Evolutionary conservation across 2,888 invertebrate species (phyloP), one percentile per base, ranked within the genome.

Genomic region (Drosophila formosana): DNA sequence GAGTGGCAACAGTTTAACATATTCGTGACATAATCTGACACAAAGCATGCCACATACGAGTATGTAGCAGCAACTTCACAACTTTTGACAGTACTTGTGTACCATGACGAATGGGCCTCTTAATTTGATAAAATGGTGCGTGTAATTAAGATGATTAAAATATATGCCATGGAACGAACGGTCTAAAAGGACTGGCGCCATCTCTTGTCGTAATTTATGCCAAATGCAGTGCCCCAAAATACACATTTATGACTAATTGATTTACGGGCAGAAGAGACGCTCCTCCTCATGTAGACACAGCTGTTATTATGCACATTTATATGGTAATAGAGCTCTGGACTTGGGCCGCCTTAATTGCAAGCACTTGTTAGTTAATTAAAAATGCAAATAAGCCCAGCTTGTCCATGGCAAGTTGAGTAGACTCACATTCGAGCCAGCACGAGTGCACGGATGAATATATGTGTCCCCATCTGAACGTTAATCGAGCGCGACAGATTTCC

Each of bases 321-420:
- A 71, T 75, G 66, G 66, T 60, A 71, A 73, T 73, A 34, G 23
- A 11, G 47, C 63, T 57, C 43, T 55, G 74, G 61, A 66, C 75
- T 57, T 58, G 52, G 64, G 34, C 51, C 66, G 26, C 26, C 79
- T 65, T 82, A 82, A 82, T 81, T 81, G 80, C 75, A 66, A 63
- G 75, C 78, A 78, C 80, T 82, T 82, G 81, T 80, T 82, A 82
- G 78, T 78, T 82, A 82, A 82, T 82, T 82, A 80, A 80, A 82
- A 75, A 82, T 82, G 82, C 81, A 82, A 82, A 82, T 82, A 80
- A 74, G 66, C 57, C 67, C 26, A 26, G 60, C 63, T 60, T 74
- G 70, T 50, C 52, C 67, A 66, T 52, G 53, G 56, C 60, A 78
- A 77, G 66, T 77, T 18, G 18, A 18, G 18, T 18, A 18, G 18